A percentile compares a stretch with the other conserved stretches of the same genome.
These are phyloP conservation scores for Engystomops pustulosus DNA, from an alignment of 2,113 vertebrate genomes.

Conservation along the genomic window DNA sequence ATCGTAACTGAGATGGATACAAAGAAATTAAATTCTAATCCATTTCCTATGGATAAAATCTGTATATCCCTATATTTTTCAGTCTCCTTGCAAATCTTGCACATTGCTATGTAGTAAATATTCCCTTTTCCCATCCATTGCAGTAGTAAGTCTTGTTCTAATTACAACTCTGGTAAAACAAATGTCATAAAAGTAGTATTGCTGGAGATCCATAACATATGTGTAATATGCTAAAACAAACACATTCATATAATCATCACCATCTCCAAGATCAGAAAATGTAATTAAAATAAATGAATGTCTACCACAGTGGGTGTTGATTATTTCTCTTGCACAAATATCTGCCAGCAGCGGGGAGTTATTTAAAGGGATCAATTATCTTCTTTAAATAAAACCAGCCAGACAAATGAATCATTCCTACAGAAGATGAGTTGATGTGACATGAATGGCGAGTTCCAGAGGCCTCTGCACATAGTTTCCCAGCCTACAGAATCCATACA, in stretches of 20 bases:
- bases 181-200: not conserved
- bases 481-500: constrained; percentile 47
- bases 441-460: constrained; percentile 48
- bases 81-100: not conserved
- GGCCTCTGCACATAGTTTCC: constrained; percentile 34
- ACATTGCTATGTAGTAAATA: not conserved
- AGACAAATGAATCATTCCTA: constrained; percentile 53
- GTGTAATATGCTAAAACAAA: not conserved
- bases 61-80: too few species aligned
- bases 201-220: not conserved
- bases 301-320: not conserved
- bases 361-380: constrained; percentile 51
- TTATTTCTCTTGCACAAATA: constrained; percentile 38
- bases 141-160: too few species aligned
- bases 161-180: not conserved
- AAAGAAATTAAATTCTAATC: too few species aligned
- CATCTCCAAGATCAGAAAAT: constrained; percentile 30
- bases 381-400: constrained; percentile 50
- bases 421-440: constrained; percentile 46
- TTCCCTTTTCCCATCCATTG: not conserved
- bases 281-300: constrained; percentile 42
- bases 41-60: too few species aligned
- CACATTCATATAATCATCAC: not conserved
- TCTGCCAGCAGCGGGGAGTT: constrained; percentile 36
- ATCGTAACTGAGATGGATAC: too few species aligned